Evolutionary conservation across 2,797 vertebrate genomes (phyloP).

Genomic region (Microctenopoma steveboyesi): DNA sequence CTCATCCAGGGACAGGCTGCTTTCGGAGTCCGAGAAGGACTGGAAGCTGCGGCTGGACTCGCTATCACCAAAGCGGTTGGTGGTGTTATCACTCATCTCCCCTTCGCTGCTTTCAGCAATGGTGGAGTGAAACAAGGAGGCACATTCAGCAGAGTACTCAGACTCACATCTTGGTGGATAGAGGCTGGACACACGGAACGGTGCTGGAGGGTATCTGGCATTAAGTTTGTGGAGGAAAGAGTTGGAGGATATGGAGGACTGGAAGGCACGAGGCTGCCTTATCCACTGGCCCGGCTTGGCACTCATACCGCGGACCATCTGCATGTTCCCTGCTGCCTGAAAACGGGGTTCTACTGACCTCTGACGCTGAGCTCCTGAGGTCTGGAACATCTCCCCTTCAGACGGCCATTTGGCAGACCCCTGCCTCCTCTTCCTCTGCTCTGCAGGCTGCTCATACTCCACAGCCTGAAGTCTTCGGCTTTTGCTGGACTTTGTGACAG

Average conservation of each 20-base stretch:
- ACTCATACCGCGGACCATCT: conserved; percentile 68
- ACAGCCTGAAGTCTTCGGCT: conserved; percentile 62
- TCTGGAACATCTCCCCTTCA: conserved; percentile 79
- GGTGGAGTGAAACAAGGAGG: conserved; percentile 89
- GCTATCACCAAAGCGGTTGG: conserved; percentile 90
- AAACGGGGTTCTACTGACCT: conserved; percentile 64
- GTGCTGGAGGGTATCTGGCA: conserved; percentile 80
- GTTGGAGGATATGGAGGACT: conserved; percentile 66
- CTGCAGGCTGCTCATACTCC: conserved; percentile 62
- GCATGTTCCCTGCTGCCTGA: conserved; percentile 61
- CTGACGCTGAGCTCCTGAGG: conserved; percentile 59
- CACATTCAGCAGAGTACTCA: conserved; percentile 87
- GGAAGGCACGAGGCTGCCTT: conserved; percentile 54
- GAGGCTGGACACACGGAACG: conserved; percentile 53
- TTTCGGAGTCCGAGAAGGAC: conserved; percentile 76
- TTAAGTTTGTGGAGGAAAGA: conserved; percentile 77
- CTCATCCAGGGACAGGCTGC: conserved; percentile 82
- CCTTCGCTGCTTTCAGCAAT: conserved; percentile 89
- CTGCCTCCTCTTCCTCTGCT: conserved; percentile 80
- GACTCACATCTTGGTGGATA: conserved; percentile 85
- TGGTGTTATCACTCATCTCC: conserved; percentile 88
- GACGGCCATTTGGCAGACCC: conserved; percentile 83
- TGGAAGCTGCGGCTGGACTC: conserved; percentile 88
- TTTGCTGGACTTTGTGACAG: conserved; percentile 63
- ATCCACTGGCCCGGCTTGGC: conserved; percentile 74